Conservation (phyloP, 2,797 vertebrate genomes). For the Onychomys arenicola region DNA sequence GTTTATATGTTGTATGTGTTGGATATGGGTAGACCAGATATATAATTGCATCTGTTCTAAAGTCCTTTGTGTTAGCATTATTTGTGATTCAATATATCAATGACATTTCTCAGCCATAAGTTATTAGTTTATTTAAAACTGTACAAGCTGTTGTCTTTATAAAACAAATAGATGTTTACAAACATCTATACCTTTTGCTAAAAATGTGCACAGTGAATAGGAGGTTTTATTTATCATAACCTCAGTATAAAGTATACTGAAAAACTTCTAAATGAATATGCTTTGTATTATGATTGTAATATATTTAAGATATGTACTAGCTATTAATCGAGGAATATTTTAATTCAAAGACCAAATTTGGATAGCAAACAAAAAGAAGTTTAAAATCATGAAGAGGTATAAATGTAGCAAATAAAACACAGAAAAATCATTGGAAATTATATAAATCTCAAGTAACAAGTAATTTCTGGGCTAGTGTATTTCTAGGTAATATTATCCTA, state of each 20-base stretch:
- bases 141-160: background rate
- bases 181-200: background rate
- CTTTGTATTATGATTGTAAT: background rate
- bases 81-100: constrained; percentile 23
- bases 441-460: background rate
- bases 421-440: background rate
- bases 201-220: background rate
- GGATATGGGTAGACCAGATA: background rate
- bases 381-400: background rate
- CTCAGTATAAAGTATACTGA: background rate
- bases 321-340: constrained; percentile 36
- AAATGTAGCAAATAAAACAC: background rate
- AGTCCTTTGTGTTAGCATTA: background rate
- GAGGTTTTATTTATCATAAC: constrained; percentile 15
- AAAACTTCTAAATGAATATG: background rate
- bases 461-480: background rate
- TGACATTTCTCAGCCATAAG: background rate
- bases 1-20: background rate
- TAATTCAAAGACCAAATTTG: background rate
- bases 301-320: background rate
- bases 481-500: background rate
- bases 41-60: background rate
- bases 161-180: background rate
- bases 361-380: background rate
- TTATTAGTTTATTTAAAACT: background rate